These are phyloP conservation scores for Torymus aiolomorphi DNA, from an alignment of 2,888 invertebrate species.

Conservation along the genomic window DNA sequence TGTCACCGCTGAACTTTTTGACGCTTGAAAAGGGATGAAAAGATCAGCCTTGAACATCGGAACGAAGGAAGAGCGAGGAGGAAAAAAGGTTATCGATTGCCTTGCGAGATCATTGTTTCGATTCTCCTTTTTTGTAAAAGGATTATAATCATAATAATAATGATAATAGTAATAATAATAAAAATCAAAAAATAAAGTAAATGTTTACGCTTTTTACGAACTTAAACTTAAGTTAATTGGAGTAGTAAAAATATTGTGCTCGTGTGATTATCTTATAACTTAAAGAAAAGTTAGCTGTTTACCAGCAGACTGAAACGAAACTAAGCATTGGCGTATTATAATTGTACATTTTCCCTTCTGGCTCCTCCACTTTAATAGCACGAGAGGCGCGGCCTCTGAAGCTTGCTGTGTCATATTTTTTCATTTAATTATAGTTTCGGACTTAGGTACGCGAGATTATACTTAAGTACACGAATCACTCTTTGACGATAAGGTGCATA, in stretches of 20 bases:
- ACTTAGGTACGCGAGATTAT: constrained; percentile 49
- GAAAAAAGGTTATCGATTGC: constrained; percentile 34
- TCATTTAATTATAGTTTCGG: constrained; percentile 41
- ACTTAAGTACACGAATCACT: constrained; percentile 60
- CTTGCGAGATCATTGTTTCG: constrained; percentile 31
- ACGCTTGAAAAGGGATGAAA: constrained; percentile 13
- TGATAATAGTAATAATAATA: not conserved
- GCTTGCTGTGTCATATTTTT: constrained; percentile 31
- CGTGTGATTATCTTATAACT: constrained; percentile 4
- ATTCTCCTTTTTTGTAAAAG: constrained; percentile 23
- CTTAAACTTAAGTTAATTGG: constrained; percentile 26
- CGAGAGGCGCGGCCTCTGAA: constrained; percentile 40
- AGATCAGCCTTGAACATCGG: constrained; percentile 8
- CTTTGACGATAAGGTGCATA: constrained; percentile 34
- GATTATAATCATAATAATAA: constrained; percentile 29
- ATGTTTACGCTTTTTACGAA: not conserved
- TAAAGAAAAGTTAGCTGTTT: not conserved
- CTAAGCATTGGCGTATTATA: constrained; percentile 2
- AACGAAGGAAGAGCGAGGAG: constrained; percentile 40
- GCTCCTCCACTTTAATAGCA: constrained; percentile 41
- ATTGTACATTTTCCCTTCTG: constrained; percentile 43
- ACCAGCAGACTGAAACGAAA: constrained; percentile 9
- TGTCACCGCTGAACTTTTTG: constrained; percentile 16
- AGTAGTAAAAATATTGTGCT: constrained; percentile 24
- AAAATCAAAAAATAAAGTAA: constrained; percentile 1